phyloP scores from a whole-genome alignment of 2,113 vertebrate species.

The Dasyurus viverrinus region DNA sequence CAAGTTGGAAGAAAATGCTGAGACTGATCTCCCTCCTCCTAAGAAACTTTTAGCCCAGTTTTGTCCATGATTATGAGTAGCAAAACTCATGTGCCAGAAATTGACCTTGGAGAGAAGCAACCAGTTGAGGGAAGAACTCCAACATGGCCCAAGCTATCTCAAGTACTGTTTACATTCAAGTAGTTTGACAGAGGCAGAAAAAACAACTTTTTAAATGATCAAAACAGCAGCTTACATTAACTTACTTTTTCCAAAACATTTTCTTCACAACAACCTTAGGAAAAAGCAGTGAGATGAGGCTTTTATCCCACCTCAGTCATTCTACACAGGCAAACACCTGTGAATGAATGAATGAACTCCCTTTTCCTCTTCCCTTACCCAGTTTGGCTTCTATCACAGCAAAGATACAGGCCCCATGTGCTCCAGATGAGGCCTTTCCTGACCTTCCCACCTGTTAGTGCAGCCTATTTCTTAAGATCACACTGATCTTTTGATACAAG shows the following conservation, averaged over 20 bases:
- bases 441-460: neutral
- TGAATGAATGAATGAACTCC: neutral
- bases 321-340: neutral
- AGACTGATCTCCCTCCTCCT: neutral
- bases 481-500: neutral
- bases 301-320: neutral
- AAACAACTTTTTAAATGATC: neutral
- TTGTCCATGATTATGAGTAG: neutral
- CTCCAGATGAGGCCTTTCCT: neutral
- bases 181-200: neutral
- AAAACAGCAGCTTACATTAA: neutral
- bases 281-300: neutral
- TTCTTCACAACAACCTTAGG: neutral
- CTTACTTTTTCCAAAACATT: neutral
- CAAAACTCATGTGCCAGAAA: conserved; percentile 11
- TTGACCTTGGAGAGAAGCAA: neutral
- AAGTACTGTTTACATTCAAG: neutral
- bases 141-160: neutral
- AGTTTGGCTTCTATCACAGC: neutral
- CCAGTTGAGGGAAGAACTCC: neutral
- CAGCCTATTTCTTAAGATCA: neutral
- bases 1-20: neutral
- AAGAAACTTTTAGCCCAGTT: neutral
- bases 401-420: neutral
- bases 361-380: neutral